Conservation (phyloP, 1,140 invertebrate genomes). For the Acromyrmex echinatior region DNA sequence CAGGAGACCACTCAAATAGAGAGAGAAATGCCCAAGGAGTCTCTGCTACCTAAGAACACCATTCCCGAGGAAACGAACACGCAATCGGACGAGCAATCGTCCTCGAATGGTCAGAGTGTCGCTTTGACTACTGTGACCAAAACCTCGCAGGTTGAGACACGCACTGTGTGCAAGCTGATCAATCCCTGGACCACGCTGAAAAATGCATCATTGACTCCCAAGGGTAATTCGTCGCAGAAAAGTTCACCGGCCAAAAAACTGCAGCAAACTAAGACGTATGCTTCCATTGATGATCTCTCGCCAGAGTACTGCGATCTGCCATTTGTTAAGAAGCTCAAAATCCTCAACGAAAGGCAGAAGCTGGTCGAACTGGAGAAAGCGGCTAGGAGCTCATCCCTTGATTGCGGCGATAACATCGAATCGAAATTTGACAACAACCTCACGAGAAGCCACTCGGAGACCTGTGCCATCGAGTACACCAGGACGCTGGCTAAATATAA, state of each 20-base stretch:
- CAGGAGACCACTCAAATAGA: constrained; percentile 85
- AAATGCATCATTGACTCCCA: constrained; percentile 79
- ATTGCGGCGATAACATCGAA: constrained; percentile 89
- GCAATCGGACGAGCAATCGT: constrained; percentile 58
- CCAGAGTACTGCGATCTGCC: constrained; percentile 95
- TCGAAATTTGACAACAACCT: constrained; percentile 87
- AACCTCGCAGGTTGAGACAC: constrained; percentile 59
- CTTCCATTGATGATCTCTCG: constrained; percentile 94
- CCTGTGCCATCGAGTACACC: constrained; percentile 86
- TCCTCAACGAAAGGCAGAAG: constrained; percentile 95
- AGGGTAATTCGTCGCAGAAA: constrained; percentile 74
- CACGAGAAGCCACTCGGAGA: constrained; percentile 89
- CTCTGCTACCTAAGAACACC: constrained; percentile 75
- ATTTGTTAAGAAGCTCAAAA: constrained; percentile 95
- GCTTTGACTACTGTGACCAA: not conserved
- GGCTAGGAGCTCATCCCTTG: constrained; percentile 92
- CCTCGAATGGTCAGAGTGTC: not conserved
- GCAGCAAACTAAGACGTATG: constrained; percentile 90
- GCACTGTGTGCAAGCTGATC: constrained; percentile 49
- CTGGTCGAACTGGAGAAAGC: constrained; percentile 92
- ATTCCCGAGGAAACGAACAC: constrained; percentile 68
- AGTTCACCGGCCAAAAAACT: constrained; percentile 74
- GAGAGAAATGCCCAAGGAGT: constrained; percentile 81
- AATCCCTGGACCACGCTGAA: constrained; percentile 84
- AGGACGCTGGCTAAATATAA: constrained; percentile 83